These are phyloP conservation scores for Aporrectodea caliginosa DNA, from an alignment of 1,140 invertebrate genomes.

Conservation along the genomic window DNA sequence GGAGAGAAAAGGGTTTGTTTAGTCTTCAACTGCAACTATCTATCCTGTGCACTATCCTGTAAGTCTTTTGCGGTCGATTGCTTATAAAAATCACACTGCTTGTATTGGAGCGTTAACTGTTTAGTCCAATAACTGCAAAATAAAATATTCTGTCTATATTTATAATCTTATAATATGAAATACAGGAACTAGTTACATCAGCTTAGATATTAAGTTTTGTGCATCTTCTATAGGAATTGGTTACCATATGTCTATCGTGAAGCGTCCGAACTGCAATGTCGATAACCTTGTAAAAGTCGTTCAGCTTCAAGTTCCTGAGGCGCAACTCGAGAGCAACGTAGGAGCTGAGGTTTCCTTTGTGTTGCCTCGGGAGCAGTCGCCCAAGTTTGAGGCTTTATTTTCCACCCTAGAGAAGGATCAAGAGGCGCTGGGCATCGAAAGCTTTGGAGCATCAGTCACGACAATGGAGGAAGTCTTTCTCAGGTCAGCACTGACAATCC, in stretches of 20 bases:
- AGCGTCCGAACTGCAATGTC: not conserved
- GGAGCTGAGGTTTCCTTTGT: constrained; percentile 49
- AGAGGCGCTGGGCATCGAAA: constrained; percentile 64
- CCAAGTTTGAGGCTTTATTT: constrained; percentile 59
- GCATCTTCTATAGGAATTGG: constrained; percentile 45
- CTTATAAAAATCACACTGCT: too few relatives aligned
- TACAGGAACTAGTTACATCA: not conserved
- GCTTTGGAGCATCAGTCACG: constrained; percentile 73
- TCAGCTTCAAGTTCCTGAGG: constrained; percentile 38
- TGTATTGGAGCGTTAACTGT: too few relatives aligned
- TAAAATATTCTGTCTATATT: not conserved
- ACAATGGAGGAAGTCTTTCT: constrained; percentile 84
- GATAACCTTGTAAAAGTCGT: not conserved
- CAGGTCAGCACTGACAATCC: constrained; percentile 65
- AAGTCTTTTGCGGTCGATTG: too few relatives aligned
- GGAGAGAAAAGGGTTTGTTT: too few relatives aligned
- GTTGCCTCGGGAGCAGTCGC: constrained; percentile 48
- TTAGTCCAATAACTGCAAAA: not conserved
- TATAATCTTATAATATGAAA: not conserved
- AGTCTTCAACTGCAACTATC: too few relatives aligned
- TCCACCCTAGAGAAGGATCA: constrained; percentile 63
- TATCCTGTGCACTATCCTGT: not conserved
- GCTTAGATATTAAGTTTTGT: not conserved
- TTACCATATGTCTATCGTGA: constrained; percentile 14
- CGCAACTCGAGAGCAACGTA: constrained; percentile 47